These are phyloP conservation scores for Eulithis testata DNA, from an alignment of 2,888 invertebrate genomes.

Conservation along the genomic window DNA sequence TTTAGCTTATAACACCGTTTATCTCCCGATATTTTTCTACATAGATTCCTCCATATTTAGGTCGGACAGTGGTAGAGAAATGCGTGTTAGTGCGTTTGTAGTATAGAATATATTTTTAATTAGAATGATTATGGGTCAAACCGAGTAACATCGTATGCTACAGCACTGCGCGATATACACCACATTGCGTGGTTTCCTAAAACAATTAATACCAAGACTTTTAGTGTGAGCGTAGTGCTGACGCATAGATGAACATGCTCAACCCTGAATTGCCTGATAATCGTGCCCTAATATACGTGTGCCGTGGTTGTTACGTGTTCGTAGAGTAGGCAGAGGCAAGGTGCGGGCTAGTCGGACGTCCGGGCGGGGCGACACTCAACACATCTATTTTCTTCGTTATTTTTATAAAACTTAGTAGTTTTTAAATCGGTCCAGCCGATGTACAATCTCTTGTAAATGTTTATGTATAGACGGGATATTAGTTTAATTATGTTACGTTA, in stretches of 20 bases:
- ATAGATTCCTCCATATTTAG: slow-evolving; percentile 20
- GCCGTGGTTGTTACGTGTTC: slow-evolving; percentile 65
- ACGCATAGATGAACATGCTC: slow-evolving; percentile 3
- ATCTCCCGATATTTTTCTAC: slow-evolving; percentile 28
- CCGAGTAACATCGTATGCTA: slow-evolving; percentile 1
- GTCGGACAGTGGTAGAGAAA: slow-evolving; percentile 23
- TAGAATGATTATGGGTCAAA: slow-evolving; percentile 27
- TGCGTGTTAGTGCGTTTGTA: slow-evolving; percentile 27
- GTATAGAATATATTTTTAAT: slow-evolving; percentile 31
- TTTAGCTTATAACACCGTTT: slow-evolving; percentile 49
- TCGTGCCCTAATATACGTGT: slow-evolving; percentile 47
- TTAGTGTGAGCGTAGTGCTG: slow-evolving; percentile 3
- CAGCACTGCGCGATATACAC: slow-evolving; percentile 6
- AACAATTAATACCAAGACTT: not conserved
- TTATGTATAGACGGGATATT: slow-evolving; percentile 82
- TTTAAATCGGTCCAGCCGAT: slow-evolving; percentile 65
- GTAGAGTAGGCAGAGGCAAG: slow-evolving; percentile 40
- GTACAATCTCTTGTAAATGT: slow-evolving; percentile 80
- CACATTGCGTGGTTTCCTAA: not conserved
- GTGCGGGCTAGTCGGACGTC: slow-evolving; percentile 49
- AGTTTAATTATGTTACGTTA: slow-evolving; percentile 77
- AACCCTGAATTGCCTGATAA: slow-evolving; percentile 39
- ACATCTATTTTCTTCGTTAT: slow-evolving; percentile 51
- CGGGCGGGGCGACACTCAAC: slow-evolving; percentile 42
- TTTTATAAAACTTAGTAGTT: slow-evolving; percentile 63